Base-by-base conservation (phyloP, 1,140 invertebrate species). In the Cydia pomonella region DNA sequence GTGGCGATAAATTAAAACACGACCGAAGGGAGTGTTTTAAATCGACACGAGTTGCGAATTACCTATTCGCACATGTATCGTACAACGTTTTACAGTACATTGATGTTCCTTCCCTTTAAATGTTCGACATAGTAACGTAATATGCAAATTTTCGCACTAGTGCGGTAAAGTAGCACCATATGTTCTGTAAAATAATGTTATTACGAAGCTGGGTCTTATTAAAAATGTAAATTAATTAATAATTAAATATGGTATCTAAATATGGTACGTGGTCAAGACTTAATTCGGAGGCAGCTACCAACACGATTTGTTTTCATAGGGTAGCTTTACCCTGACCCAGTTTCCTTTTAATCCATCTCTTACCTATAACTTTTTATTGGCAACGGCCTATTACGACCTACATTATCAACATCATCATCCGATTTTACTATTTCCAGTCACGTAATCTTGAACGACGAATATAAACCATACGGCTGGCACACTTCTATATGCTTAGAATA, bases 351-450 rank as follows among this genome's bases (percentile, higher is more conserved):
- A 90, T 93, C 89, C 88, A 91, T 90, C 87, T 87, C 86, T 93
- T 93, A 91, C 91, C 89, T 93, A 91, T 93, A 93, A 93, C 87
- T 88, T 93, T 92, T 93, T 92, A 92, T 93, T 91, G 89, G 88
- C 84, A 87, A 89, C 89, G 86, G 87, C 87, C 89, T 87, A 91
- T 93, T 89, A 92, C 88, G 87, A 88, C 89, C 84, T 89, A 91
- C 87, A 93, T 93, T 93, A 93, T 93, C 90, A 93, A 90, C 88
- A 91, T 93, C 89, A 91, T 90, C 90, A 91, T 91, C 91, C 88
- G 84, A 92, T 91, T 92, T 92, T 92, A 93, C 91, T 93, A 91
- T 92, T 92, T 91, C 91, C 84, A 92, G 91, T 91, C 91, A 93
- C 90, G 91, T 92, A 91, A 93, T 87, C 86, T 88, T 80, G 83